phyloP scores from a whole-genome alignment of 2,797 vertebrate genomes.

The Chiroxiphia lanceolata region DNA sequence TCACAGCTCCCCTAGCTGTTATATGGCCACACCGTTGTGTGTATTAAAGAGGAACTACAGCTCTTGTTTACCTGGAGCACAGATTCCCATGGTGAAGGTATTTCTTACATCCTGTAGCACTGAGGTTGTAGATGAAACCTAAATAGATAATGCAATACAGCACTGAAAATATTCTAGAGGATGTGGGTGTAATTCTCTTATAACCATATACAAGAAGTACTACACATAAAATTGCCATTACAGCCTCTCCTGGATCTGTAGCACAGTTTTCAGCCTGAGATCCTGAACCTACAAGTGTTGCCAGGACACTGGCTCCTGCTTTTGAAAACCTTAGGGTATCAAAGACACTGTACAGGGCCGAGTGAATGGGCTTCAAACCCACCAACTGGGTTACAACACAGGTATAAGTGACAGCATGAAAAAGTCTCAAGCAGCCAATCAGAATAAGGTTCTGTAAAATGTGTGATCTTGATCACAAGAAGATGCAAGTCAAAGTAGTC shows the following conservation, averaged over 20 bases:
- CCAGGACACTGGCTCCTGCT: not conserved
- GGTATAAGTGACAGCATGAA: not conserved
- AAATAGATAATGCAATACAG: not conserved
- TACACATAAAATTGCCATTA: not conserved
- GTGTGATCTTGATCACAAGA: not conserved
- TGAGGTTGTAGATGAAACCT: not conserved
- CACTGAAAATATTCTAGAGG: not conserved
- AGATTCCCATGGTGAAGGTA: not conserved
- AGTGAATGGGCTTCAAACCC: not conserved
- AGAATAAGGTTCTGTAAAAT: not conserved
- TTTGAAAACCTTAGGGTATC: not conserved
- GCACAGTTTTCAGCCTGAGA: not conserved
- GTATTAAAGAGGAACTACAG: not conserved
- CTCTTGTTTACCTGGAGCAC: not conserved
- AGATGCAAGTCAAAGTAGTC: not conserved
- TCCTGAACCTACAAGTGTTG: not conserved
- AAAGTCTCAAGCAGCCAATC: not conserved
- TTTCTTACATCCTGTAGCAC: not conserved
- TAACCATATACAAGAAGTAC: not conserved
- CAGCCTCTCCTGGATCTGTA: not conserved
- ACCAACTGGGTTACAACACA: not conserved
- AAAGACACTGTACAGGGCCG: not conserved
- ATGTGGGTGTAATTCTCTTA: not conserved
- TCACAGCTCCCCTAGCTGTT: not conserved
- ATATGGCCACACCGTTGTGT: too few relatives aligned